A percentile compares a stretch with the other conserved stretches of the same genome.
These are phyloP conservation scores for Phasia obesa DNA, from an alignment of 2,888 invertebrate species.

Conservation along the genomic window DNA sequence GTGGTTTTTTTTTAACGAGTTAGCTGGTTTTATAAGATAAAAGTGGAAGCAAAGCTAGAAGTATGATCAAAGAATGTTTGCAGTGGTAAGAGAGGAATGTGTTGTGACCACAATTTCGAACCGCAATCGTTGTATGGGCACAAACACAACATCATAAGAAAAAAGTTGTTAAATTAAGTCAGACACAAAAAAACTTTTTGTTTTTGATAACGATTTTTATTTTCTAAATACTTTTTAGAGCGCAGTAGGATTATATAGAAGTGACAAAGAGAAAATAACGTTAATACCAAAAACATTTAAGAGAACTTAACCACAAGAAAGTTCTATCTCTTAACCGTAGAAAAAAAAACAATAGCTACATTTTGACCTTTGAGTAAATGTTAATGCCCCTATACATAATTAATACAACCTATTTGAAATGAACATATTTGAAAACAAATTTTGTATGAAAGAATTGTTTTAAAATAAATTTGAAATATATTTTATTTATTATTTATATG, in stretches of 20 bases:
- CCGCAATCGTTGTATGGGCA: constrained; percentile 53
- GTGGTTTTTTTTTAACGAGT: constrained; percentile 4
- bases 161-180: not conserved
- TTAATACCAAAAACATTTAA: not conserved
- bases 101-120: constrained; percentile 59
- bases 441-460: too few species aligned
- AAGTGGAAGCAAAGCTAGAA: constrained; percentile 30
- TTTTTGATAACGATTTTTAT: constrained; percentile 11
- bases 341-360: too few species aligned
- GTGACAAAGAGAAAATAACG: not conserved
- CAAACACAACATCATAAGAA: not conserved
- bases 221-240: not conserved
- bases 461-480: too few species aligned
- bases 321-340: too few species aligned
- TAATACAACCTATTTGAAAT: too few species aligned
- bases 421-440: too few species aligned
- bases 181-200: not conserved
- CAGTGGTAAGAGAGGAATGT: constrained; percentile 44
- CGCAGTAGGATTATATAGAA: not conserved
- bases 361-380: too few species aligned
- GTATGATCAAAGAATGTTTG: constrained; percentile 50
- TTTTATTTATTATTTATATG: too few species aligned
- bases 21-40: not conserved
- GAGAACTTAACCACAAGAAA: constrained; percentile 11
- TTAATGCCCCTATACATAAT: too few species aligned